A percentile compares a stretch with the other conserved stretches of the same genome.
Conservation (phyloP, 2,113 vertebrate species). For the Camelus dromedarius region DNA sequence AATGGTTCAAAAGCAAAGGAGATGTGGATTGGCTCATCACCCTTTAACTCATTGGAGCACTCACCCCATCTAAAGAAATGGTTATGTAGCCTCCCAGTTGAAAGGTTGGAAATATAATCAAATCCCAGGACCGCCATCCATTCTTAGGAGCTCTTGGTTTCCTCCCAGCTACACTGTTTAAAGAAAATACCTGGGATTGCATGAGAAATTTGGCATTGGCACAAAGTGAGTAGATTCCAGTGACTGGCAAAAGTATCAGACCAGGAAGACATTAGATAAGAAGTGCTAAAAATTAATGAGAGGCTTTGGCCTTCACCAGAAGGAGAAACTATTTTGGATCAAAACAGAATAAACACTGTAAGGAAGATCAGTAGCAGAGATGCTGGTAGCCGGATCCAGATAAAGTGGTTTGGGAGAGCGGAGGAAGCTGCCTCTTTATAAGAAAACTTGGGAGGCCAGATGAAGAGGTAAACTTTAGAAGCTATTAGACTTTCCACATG, state of each 20-base stretch:
- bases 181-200: not conserved
- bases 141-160: not conserved
- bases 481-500: not conserved
- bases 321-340: constrained; percentile 12
- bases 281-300: constrained; percentile 27
- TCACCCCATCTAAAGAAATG: not conserved
- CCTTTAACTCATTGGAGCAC: constrained; percentile 5
- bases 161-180: not conserved
- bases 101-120: constrained; percentile 14
- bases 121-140: not conserved
- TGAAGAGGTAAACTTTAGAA: constrained; percentile 46
- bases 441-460: not conserved
- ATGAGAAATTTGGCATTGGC: not conserved
- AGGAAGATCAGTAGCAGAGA: constrained; percentile 37
- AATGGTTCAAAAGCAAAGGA: constrained; percentile 35
- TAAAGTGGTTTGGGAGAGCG: not conserved
- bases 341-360: constrained; percentile 51
- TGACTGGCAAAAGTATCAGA: constrained; percentile 6
- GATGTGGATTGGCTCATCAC: not conserved
- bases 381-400: constrained; percentile 22
- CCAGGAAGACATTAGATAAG: constrained; percentile 13
- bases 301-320: not conserved
- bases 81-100: not conserved
- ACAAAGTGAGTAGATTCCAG: not conserved
- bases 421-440: constrained; percentile 34